phyloP scores from a whole-genome alignment of 1,140 invertebrate species.

The Rhopalosiphum maidis region DNA sequence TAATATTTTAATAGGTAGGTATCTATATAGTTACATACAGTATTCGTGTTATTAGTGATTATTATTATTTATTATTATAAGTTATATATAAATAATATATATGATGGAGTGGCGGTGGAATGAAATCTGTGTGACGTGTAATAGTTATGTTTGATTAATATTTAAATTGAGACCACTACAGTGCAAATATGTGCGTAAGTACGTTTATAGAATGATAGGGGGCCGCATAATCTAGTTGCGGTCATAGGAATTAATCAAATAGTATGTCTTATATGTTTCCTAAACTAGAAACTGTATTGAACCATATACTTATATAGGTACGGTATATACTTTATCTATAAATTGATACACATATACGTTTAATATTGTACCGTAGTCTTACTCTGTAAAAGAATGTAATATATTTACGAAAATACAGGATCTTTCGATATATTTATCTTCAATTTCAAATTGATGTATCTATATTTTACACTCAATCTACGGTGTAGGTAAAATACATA shows the following conservation, averaged over 20 bases:
- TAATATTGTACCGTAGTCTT: not conserved
- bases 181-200: not conserved
- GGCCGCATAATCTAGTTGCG: not conserved
- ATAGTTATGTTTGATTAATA: conserved; percentile 1
- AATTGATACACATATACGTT: not conserved
- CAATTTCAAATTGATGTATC: not conserved
- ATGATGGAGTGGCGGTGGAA: not conserved
- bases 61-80: conserved; percentile 5
- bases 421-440: not conserved
- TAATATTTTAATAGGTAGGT: conserved; percentile 1
- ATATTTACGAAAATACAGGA: not conserved
- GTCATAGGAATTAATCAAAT: not conserved
- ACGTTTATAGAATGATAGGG: not conserved
- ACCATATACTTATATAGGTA: not conserved
- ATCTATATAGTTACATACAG: not conserved
- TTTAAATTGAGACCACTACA: not conserved
- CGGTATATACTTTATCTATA: not conserved
- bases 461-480: not conserved
- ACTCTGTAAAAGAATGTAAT: not conserved
- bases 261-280: not conserved
- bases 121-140: not conserved
- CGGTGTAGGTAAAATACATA: not conserved
- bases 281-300: not conserved
- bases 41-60: not conserved
- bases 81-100: not conserved